Conservation (phyloP, 2,888 invertebrate species). For the Taenaris catops region DNA sequence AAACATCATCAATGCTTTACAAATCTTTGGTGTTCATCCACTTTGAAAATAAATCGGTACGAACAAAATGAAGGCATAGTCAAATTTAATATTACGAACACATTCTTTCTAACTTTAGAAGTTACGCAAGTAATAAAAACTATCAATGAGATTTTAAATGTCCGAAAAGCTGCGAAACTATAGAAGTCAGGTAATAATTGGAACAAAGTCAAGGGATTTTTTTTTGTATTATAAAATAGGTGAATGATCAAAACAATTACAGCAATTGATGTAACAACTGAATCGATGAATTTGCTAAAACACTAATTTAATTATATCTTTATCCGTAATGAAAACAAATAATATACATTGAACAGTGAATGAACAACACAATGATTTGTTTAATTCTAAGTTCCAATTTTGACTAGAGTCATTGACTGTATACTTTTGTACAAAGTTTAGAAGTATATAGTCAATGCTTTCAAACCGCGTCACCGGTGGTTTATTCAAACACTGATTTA, state of each 20-base stretch:
- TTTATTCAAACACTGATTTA: conserved; percentile 65
- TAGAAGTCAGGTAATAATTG: conserved; percentile 47
- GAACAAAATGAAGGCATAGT: conserved; percentile 54
- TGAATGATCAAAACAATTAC: too few relatives aligned
- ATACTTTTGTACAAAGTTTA: conserved; percentile 30
- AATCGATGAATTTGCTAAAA: too few relatives aligned
- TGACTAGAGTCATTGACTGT: conserved; percentile 67
- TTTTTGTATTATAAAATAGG: too few relatives aligned
- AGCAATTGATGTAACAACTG: too few relatives aligned
- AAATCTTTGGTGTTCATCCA: conserved; percentile 78
- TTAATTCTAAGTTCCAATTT: conserved; percentile 63
- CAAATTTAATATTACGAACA: conserved; percentile 68
- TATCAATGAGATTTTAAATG: conserved; percentile 73
- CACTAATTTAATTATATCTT: too few relatives aligned
- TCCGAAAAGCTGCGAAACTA: conserved; percentile 74
- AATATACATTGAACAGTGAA: conserved; percentile 18
- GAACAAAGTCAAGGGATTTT: conserved; percentile 17
- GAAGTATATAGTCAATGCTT: conserved; percentile 43
- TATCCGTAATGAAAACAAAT: too few relatives aligned
- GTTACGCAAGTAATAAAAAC: conserved; percentile 58
- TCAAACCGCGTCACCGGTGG: conserved; percentile 48
- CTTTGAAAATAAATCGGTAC: conserved; percentile 67
- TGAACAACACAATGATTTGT: conserved; percentile 32
- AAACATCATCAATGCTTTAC: conserved; percentile 65
- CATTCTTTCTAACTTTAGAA: conserved; percentile 60